Evolutionary conservation across 2,797 vertebrate genomes (phyloP).

Genomic region (Sternotherus odoratus): DNA sequence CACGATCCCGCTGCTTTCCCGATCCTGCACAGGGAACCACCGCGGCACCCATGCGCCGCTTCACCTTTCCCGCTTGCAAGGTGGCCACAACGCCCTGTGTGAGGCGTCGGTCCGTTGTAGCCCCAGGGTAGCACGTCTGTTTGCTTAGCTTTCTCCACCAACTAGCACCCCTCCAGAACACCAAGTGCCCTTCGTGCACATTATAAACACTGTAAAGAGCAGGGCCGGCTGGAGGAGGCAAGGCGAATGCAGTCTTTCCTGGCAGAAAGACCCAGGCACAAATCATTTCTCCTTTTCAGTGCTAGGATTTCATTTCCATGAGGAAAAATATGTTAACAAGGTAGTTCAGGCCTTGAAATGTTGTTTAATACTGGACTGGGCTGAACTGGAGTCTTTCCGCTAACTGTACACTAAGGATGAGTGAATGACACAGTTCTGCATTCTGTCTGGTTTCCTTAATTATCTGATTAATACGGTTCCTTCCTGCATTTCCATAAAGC

Average conservation of each 20-base stretch:
- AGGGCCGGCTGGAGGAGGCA: background rate
- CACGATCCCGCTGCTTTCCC: too few species aligned
- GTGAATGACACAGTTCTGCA: constrained; percentile 52
- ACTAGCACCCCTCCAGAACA: background rate
- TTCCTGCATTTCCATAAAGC: constrained; percentile 42
- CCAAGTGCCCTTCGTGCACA: background rate
- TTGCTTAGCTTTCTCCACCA: background rate
- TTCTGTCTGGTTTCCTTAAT: constrained; percentile 46
- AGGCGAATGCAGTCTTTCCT: background rate
- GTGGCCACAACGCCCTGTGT: background rate
- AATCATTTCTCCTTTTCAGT: constrained; percentile 50
- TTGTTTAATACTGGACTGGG: constrained; percentile 38
- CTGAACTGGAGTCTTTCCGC: constrained; percentile 48
- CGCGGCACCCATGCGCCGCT: accelerated
- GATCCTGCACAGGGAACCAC: too few species aligned
- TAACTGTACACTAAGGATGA: constrained; percentile 64
- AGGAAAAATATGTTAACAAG: constrained; percentile 38
- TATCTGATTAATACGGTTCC: constrained; percentile 46
- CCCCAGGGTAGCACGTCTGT: background rate
- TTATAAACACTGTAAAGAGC: background rate
- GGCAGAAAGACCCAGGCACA: constrained; percentile 43
- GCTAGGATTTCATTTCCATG: constrained; percentile 60
- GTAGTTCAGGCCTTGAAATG: constrained; percentile 51
- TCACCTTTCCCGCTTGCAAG: background rate
- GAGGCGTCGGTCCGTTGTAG: accelerated